phyloP scores from a whole-genome alignment of 2,888 invertebrate species.

The Podabrus alpinus region DNA sequence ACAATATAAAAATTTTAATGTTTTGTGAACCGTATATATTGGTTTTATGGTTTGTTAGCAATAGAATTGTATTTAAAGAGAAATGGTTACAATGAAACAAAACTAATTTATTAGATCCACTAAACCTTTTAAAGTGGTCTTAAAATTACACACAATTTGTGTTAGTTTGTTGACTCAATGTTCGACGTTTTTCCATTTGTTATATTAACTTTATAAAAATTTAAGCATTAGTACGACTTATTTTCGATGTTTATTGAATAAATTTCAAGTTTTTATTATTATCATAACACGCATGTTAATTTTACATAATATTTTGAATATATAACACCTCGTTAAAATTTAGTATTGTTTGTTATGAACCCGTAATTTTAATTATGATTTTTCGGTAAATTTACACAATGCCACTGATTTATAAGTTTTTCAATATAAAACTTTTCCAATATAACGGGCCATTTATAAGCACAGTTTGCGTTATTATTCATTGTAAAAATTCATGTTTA shows the following conservation, averaged over 20 bases:
- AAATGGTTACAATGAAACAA: not conserved
- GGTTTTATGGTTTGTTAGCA: not conserved
- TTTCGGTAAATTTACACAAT: no score
- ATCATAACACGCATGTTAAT: not conserved
- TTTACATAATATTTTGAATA: not conserved
- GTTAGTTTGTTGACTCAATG: not conserved
- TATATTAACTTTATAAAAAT: not conserved
- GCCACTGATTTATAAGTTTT: not conserved
- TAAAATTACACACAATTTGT: not conserved
- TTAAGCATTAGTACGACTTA: no score
- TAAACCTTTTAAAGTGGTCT: not conserved
- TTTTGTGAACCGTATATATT: not conserved
- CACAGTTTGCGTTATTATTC: not conserved
- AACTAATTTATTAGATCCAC: not conserved
- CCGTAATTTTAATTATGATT: no score
- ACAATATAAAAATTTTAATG: not conserved
- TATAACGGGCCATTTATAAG: not conserved
- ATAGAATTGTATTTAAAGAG: not conserved
- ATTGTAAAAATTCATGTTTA: not conserved
- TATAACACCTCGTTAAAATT: not conserved
- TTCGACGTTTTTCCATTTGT: not conserved
- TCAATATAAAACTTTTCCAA: not conserved
- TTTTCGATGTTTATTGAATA: not conserved
- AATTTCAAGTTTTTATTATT: no score
- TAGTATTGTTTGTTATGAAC: no score